Conservation (phyloP, 35 echinoderm and acorn worm species). For the Strongylocentrotus purpuratus region DNA sequence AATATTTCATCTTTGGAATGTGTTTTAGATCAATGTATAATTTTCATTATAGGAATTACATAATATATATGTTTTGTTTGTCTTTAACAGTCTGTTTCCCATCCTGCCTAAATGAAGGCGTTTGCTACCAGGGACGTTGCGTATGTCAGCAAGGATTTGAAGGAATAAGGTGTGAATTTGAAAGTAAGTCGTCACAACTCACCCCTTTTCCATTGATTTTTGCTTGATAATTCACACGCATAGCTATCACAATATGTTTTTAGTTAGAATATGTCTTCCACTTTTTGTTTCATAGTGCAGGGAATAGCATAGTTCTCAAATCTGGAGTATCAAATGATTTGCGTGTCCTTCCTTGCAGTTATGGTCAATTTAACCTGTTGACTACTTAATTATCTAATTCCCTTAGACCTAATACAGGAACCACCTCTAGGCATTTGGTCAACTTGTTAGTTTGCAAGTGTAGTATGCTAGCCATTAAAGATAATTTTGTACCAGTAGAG, state of each 20-base stretch:
- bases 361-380: too few relatives aligned
- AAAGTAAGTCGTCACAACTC: constrained; percentile 43
- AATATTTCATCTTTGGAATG: not conserved
- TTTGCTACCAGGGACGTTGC: constrained; percentile 62
- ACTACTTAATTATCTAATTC: too few relatives aligned
- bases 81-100: constrained; percentile 56
- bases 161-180: constrained; percentile 66
- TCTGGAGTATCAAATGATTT: not conserved
- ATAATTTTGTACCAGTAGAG: too few relatives aligned
- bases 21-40: not conserved
- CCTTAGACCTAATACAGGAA: too few relatives aligned
- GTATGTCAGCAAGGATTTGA: constrained; percentile 60
- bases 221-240: not conserved
- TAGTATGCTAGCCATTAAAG: too few relatives aligned
- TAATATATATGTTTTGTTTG: not conserved
- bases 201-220: not conserved
- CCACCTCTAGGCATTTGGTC: too few relatives aligned
- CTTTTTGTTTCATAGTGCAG: not conserved
- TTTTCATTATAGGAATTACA: not conserved
- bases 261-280: not conserved
- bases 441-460: too few relatives aligned
- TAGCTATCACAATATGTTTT: not conserved
- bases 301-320: too few relatives aligned
- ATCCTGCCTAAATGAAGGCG: constrained; percentile 70
- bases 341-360: not conserved